Conservation (phyloP, 2,113 vertebrate species). For the Engystomops pustulosus region DNA sequence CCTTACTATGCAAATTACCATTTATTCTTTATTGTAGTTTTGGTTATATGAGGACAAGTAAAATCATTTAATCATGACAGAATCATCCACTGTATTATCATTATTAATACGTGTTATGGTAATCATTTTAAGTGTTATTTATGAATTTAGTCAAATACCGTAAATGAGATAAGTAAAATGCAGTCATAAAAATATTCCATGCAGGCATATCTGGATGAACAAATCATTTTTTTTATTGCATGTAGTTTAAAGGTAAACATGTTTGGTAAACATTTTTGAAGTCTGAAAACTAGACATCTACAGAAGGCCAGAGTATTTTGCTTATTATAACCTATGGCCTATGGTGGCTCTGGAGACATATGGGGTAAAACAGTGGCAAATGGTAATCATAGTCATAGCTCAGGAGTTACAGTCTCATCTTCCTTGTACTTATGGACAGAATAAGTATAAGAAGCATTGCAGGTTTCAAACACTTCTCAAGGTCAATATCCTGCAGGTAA, state of each 20-base stretch:
- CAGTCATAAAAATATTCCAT: no score
- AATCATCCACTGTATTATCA: no score
- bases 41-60: no score
- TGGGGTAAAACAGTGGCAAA: neutral
- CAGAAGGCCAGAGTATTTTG: conserved; percentile 16
- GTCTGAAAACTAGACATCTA: neutral
- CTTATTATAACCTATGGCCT: neutral
- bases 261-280: neutral
- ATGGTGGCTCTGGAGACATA: neutral
- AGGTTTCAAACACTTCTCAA: neutral
- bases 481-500: conserved; percentile 7
- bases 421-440: neutral
- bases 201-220: neutral
- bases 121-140: no score
- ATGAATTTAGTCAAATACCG: no score
- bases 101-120: no score
- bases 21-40: no score
- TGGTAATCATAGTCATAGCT: conserved; percentile 7
- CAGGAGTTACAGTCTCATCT: neutral
- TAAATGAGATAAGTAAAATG: no score
- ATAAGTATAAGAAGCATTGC: neutral
- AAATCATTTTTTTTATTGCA: neutral
- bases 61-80: no score
- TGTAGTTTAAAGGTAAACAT: neutral
- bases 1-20: no score